Evolutionary conservation across 1,140 invertebrate genomes (phyloP).

Genomic region (Cecropterus lyciades): DNA sequence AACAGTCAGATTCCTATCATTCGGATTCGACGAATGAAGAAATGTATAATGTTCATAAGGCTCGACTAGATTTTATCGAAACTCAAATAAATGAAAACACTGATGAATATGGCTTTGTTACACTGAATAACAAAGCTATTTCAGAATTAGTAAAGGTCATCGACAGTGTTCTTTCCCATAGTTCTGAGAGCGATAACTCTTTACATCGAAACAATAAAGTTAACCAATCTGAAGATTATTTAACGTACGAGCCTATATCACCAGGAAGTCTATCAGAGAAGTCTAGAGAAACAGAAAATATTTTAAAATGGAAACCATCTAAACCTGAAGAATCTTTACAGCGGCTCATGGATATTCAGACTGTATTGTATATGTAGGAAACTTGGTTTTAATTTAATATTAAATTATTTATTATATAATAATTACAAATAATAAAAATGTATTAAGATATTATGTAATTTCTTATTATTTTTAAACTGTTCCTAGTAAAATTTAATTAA

Average conservation of each 20-base stretch:
- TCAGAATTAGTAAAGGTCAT: constrained; percentile 46
- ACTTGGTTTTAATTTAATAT: neutral
- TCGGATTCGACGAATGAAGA: constrained; percentile 32
- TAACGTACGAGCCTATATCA: constrained; percentile 59
- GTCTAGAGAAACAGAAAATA: constrained; percentile 25
- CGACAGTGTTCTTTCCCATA: constrained; percentile 32
- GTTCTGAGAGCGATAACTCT: neutral
- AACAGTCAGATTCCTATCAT: constrained; percentile 12
- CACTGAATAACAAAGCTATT: constrained; percentile 49
- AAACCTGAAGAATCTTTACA: constrained; percentile 41
- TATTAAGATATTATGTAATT: no score
- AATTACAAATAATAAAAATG: no score
- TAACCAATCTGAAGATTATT: neutral
- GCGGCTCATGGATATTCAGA: constrained; percentile 43
- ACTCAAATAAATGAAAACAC: constrained; percentile 46
- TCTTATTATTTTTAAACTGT: no score
- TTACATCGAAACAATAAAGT: neutral
- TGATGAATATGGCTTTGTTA: constrained; percentile 54
- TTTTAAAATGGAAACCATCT: constrained; percentile 25
- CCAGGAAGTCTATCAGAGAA: constrained; percentile 43
- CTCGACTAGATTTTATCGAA: constrained; percentile 50
- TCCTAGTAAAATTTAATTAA: no score
- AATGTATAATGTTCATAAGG: constrained; percentile 23
- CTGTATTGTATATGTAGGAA: constrained; percentile 4
- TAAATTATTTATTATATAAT: neutral